Evolutionary conservation across 37 sponge, comb jelly and placozoan species (phyloP).

Genomic region (Aphrocallistes beatrix): DNA sequence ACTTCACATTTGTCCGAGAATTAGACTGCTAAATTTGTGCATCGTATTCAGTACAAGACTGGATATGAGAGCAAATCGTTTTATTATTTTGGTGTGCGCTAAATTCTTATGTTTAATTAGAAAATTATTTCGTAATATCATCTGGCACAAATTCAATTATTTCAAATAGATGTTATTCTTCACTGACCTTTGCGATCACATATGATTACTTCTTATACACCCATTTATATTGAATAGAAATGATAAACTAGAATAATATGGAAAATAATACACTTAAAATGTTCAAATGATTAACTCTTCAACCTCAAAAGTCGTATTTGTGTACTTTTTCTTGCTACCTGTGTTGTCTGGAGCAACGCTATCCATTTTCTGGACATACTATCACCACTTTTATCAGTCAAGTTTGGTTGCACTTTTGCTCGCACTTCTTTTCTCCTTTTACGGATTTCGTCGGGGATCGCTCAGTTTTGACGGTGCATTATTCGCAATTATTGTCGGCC

Average conservation of each 20-base stretch:
- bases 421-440: slow-evolving; percentile 28
- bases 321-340: not conserved
- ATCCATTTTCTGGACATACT: not conserved
- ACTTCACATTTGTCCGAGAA: too few relatives aligned
- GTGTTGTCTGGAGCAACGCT: not conserved
- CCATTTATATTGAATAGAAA: not conserved
- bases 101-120: too few relatives aligned
- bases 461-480: slow-evolving; percentile 49
- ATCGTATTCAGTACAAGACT: too few relatives aligned
- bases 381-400: not conserved
- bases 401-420: slow-evolving; percentile 26
- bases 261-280: too few relatives aligned
- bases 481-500: slow-evolving; percentile 61
- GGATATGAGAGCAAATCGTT: too few relatives aligned
- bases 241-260: not conserved
- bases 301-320: not conserved
- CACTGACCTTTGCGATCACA: too few relatives aligned
- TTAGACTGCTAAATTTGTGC: too few relatives aligned
- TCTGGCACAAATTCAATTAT: too few relatives aligned
- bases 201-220: too few relatives aligned
- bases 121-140: too few relatives aligned
- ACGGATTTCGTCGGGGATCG: slow-evolving; percentile 49
- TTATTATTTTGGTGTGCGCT: too few relatives aligned
- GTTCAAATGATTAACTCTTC: not conserved
- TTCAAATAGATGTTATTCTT: too few relatives aligned